Conservation (phyloP, 2,888 invertebrate species). For the Xanthorhoe designata region DNA sequence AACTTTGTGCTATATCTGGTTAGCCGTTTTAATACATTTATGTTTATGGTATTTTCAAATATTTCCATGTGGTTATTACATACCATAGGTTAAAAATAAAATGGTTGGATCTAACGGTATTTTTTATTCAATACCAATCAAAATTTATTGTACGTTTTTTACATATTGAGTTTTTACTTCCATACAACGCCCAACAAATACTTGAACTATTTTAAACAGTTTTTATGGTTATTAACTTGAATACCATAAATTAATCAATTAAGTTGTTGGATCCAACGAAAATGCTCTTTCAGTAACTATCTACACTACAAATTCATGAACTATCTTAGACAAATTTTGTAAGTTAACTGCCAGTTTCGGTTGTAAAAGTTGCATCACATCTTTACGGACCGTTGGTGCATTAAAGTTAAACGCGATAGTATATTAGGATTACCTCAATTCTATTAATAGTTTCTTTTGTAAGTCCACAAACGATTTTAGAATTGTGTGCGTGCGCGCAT, state of each 20-base stretch:
- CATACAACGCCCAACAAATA: not conserved
- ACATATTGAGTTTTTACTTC: not conserved
- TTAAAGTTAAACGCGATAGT: constrained; percentile 24
- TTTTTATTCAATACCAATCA: not conserved
- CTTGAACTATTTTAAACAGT: not conserved
- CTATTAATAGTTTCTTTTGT: constrained; percentile 15
- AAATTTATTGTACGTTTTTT: not conserved
- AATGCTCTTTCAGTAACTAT: too few species aligned
- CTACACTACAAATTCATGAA: not conserved
- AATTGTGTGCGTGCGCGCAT: constrained; percentile 17
- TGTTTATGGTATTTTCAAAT: not conserved
- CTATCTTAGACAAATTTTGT: constrained; percentile 1
- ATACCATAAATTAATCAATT: too few species aligned
- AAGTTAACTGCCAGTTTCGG: constrained; percentile 14
- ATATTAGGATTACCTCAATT: constrained; percentile 20
- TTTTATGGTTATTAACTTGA: too few species aligned
- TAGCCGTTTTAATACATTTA: not conserved
- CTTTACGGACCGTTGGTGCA: constrained; percentile 4
- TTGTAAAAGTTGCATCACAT: constrained; percentile 15
- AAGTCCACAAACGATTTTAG: constrained; percentile 7
- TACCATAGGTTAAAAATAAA: not conserved
- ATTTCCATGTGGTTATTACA: not conserved
- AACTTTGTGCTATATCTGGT: not conserved
- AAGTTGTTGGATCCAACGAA: too few species aligned
- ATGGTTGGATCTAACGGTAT: not conserved